These are phyloP conservation scores for Zaprionus gabonicus DNA, from an alignment of 1,140 invertebrate genomes.

Conservation along the genomic window DNA sequence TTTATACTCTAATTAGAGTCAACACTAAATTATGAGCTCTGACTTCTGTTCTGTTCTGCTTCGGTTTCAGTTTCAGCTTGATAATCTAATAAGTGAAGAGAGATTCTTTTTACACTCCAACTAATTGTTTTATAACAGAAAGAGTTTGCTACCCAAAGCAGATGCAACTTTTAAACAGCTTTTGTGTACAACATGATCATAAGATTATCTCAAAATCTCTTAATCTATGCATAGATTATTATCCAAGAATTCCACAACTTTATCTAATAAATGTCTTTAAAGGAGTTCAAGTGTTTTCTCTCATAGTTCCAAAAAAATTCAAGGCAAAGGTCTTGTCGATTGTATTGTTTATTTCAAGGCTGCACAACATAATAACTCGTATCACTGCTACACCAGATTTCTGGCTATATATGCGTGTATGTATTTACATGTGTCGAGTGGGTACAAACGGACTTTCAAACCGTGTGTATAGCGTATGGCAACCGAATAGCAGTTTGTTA, in stretches of 20 bases:
- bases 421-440: not conserved
- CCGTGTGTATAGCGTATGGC: constrained; percentile 26
- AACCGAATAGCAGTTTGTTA: constrained; percentile 32
- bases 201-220: too few relatives aligned
- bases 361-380: not conserved
- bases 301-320: not conserved
- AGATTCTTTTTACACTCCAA: constrained; percentile 1
- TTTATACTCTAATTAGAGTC: constrained; percentile 40
- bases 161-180: not conserved
- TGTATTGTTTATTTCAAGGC: not conserved
- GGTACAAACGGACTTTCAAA: constrained; percentile 1
- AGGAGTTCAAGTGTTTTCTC: too few relatives aligned
- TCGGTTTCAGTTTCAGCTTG: constrained; percentile 2
- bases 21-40: constrained; percentile 16
- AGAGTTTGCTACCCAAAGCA: too few relatives aligned
- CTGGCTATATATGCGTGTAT: not conserved
- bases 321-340: not conserved
- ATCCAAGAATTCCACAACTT: not conserved
- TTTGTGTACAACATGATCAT: not conserved
- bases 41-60: constrained; percentile 9
- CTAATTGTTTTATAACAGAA: not conserved
- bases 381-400: not conserved
- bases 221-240: too few relatives aligned
- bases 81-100: constrained; percentile 2
- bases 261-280: not conserved